Evolutionary conservation across 2,113 vertebrate genomes (phyloP), one percentile per base, ranked within the genome.

Genomic region (Urocynchramus pylzowi): DNA sequence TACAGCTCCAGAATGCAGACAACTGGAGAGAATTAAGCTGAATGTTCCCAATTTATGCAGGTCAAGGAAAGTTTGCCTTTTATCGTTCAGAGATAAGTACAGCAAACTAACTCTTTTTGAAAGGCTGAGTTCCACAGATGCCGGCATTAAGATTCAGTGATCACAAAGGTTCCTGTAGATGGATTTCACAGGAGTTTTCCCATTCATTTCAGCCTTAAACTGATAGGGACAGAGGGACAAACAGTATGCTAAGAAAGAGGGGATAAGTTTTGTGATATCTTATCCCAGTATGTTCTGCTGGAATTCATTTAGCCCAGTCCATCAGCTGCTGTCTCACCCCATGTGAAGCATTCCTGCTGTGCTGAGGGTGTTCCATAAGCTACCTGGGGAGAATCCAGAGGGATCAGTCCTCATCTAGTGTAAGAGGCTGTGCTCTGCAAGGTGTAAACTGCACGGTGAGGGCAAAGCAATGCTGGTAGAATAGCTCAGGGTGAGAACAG

Each of bases 41-140:
- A 61, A 87, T 45, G 56, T 94, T 96, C 95, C 77, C 47, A 68
- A 67, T 95, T 96, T 89, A 44, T 83, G 89, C 81, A 95, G 94
- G 94, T 97, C 96, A 95, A 91, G 90, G 85, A 75, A 74, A 97
- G 96, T 94, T 97, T 96, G 73, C 89, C 89, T 94, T 95, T 95
- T 96, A 93, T 95, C 52, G 0, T 65, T 59, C 74, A 41, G 76
- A 93, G 89, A 95, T 89, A 91, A 96, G 69, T 39, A 28, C 45
- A 87, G 84, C 75, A 86, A 90, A 68, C 57, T 41, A 24, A 67
- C 44, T 85, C 39, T 21, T 75, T 73, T 83, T 79, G 73, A 87
- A 82, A 63, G 64, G 52, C 84, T n/a, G 68, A 95, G 84, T 70
- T 91, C 92, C 88, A 77, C 19, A 24, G 37, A 93, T 91, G 88